Evolutionary conservation across 1,140 invertebrate genomes (phyloP), one percentile per base, ranked within the genome.

Genomic region (Steinernema feltiae): DNA sequence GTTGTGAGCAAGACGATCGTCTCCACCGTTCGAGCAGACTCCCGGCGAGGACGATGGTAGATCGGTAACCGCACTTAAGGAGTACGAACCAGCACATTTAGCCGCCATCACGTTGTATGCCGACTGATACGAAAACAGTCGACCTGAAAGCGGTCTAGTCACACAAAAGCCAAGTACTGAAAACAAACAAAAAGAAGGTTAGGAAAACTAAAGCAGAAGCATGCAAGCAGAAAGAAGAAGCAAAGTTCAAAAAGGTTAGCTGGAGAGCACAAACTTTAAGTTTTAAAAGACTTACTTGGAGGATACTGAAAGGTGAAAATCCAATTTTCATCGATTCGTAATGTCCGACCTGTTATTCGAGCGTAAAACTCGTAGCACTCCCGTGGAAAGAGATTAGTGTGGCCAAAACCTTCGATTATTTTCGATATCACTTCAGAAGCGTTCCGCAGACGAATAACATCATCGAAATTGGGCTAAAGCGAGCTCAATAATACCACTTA

Each of bases 321-420:
- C 93, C 93, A 95, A 87, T 95, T 92, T 86, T 94, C 93, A 87
- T 94, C 93, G 27, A 95, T 93, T 83, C 93, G 92, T 30, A 96
- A 88, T 80, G 95, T 92, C 70, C 94, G 89, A 0, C 94, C 94
- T n/a, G 94, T 95, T 48, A 95, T 94, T 29, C 93, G 90, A 1
- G 94, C 94, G 88, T 98, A 98, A 88, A 94, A 98, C 88, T 97
- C 94, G 85, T 98, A 97, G 87, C 97, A 98, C 48, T 95, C 92
- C 69, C 92, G 90, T 1, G 95, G 95, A 88, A 98, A 98, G 71
- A 98, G 90, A 87, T 96, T 93, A 69, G 92, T 93, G 31, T 93
- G 92, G 63, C 94, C 95, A 90, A 98, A 98, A 87, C 97, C 94
- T 87, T 97, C 94, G 83, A 98, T 97, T 83, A 95, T 91, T 88